A percentile compares a stretch with the other conserved stretches of the same genome.
phyloP scores from a whole-genome alignment of 30 jellyfish, hydroid and myxozoan genomes.

The Aurelia sp. region DNA sequence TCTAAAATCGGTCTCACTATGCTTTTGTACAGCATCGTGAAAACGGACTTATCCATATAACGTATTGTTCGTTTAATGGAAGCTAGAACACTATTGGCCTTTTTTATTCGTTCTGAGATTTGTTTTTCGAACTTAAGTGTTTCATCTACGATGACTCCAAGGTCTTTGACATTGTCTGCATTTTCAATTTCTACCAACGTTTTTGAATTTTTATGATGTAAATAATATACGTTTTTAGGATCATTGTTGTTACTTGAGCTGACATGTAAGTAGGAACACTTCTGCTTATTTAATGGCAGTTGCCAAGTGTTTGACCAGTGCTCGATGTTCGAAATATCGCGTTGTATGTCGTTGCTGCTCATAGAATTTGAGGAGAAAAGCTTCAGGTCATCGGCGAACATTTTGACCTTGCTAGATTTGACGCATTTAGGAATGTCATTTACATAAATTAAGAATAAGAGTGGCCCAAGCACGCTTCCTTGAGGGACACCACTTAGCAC shows the following conservation, averaged over 20 bases:
- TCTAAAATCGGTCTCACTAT: no score
- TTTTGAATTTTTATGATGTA: background rate
- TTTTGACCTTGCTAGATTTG: slow-evolving; percentile 26
- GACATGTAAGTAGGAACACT: background rate
- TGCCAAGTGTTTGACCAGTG: slow-evolving; percentile 32
- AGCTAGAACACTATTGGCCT: no score
- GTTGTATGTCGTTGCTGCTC: slow-evolving; percentile 1
- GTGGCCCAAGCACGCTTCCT: no score
- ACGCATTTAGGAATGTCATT: slow-evolving; percentile 7
- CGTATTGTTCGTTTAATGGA: no score
- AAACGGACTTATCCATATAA: no score
- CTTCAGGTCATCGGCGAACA: slow-evolving; percentile 40
- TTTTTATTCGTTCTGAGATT: no score
- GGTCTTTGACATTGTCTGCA: no score
- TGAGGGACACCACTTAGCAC: background rate
- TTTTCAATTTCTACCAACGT: background rate
- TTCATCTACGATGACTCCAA: no score
- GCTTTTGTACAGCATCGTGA: no score
- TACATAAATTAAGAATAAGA: no score
- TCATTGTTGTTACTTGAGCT: background rate
- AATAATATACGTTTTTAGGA: background rate
- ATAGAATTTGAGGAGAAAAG: background rate
- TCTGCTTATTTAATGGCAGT: background rate
- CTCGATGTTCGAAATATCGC: slow-evolving; percentile 11
- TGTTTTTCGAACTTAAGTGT: no score